A percentile compares a stretch with the other conserved stretches of the same genome.
Conservation (phyloP, 2,797 vertebrate genomes). For the Megaceryle alcyon region DNA sequence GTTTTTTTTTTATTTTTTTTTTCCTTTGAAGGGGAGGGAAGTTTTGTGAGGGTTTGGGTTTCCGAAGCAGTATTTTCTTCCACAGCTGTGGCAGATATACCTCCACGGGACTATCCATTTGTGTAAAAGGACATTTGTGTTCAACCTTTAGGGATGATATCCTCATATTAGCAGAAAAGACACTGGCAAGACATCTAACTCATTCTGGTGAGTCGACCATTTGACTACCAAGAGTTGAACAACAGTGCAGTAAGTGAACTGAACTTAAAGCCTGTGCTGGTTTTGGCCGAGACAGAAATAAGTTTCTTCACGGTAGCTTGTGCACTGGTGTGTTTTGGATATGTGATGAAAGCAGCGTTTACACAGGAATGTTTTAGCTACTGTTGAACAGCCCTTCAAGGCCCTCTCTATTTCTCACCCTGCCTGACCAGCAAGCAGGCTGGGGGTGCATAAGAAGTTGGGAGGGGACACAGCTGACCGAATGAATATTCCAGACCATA, state of each 20-base stretch:
- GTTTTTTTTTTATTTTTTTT: too few relatives aligned
- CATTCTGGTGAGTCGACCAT: too few relatives aligned
- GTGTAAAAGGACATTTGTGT: neutral
- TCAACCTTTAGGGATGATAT: neutral
- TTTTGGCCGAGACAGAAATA: neutral
- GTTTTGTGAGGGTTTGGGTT: neutral
- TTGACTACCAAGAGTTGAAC: neutral
- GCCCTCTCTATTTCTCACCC: neutral
- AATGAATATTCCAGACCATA: neutral
- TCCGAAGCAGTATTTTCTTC: neutral
- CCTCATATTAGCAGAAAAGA: neutral
- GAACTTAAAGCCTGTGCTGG: neutral
- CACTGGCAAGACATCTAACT: neutral
- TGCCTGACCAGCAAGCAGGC: accelerated
- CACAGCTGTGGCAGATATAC: neutral
- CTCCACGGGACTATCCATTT: neutral
- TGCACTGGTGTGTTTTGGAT: neutral
- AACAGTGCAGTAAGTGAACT: neutral
- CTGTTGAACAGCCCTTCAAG: neutral
- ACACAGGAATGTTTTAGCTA: too few relatives aligned
- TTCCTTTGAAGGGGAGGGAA: neutral
- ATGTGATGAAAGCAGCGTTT: neutral
- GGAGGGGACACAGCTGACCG: neutral
- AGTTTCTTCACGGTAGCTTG: neutral
- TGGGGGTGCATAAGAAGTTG: too few relatives aligned